Percentiles rank a stretch among this genome's conserved stretches.
Conservation (phyloP, 2,113 vertebrate genomes). For the Amblyornis subalaris region DNA sequence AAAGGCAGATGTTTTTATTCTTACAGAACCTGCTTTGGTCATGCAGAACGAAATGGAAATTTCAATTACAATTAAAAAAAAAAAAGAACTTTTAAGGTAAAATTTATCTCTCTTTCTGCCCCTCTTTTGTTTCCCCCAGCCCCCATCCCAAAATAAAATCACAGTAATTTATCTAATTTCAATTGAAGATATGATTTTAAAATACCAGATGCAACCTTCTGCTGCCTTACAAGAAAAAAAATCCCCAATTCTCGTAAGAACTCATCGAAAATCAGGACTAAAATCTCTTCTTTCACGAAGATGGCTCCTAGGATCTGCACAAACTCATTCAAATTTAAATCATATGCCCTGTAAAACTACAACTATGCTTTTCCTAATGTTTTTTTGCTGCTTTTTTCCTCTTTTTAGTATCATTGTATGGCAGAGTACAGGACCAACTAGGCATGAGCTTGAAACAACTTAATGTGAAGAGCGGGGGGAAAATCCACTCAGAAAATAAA, state of each 20-base stretch:
- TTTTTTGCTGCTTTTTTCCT: neutral
- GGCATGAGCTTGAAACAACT: neutral
- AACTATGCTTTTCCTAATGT: neutral
- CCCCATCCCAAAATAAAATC: neutral
- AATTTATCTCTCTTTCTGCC: neutral
- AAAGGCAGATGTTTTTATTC: neutral
- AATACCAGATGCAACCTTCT: neutral
- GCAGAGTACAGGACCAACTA: neutral
- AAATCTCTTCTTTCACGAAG: neutral
- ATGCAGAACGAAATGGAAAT: neutral
- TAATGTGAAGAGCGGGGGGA: fast-evolving
- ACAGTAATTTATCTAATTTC: neutral
- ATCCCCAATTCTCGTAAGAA: neutral
- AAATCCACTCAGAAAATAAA: neutral
- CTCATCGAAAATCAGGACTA: neutral
- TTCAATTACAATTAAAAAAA: neutral
- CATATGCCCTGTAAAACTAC: neutral
- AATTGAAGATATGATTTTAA: neutral
- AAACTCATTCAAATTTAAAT: neutral
- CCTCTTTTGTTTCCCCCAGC: neutral
- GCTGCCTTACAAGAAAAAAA: neutral
- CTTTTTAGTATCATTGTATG: neutral
- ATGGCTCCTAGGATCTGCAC: neutral
- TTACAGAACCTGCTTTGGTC: neutral
- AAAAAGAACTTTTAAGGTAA: neutral